Conservation (phyloP, 2,888 invertebrate species). For the Orgyia antiqua region DNA sequence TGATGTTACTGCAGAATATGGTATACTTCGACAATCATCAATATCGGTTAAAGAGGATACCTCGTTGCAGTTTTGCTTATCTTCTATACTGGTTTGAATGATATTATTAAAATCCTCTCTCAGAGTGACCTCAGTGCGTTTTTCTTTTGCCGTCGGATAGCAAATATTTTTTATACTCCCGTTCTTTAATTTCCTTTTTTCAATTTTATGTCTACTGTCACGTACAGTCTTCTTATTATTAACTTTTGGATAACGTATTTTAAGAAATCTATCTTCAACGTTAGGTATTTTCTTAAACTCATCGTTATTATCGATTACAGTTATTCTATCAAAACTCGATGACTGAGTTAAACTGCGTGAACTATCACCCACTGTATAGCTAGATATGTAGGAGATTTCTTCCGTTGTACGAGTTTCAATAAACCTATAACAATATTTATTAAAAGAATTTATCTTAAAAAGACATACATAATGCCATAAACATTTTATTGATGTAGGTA, state of each 20-base stretch:
- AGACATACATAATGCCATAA: no score
- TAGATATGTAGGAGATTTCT: slow-evolving; percentile 57
- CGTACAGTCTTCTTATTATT: slow-evolving; percentile 14
- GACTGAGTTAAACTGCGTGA: slow-evolving; percentile 35
- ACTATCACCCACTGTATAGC: slow-evolving; percentile 39
- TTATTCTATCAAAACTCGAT: slow-evolving; percentile 56
- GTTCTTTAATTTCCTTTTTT: slow-evolving; percentile 12
- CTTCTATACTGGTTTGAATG: neutral
- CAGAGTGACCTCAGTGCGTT: neutral
- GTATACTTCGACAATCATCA: neutral
- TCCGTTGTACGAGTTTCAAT: slow-evolving; percentile 55
- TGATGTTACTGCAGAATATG: neutral
- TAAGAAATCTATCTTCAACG: slow-evolving; percentile 24
- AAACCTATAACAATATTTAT: slow-evolving; percentile 35
- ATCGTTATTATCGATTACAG: slow-evolving; percentile 52
- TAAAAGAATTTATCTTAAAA: no score
- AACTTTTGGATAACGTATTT: slow-evolving; percentile 15
- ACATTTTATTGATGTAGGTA: no score
- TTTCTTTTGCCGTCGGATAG: neutral
- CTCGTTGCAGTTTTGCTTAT: neutral
- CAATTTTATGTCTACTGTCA: slow-evolving; percentile 2
- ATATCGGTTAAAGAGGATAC: neutral
- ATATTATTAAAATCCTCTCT: neutral
- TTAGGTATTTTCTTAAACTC: slow-evolving; percentile 29
- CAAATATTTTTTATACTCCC: no score